Conservation (phyloP, 2,797 vertebrate genomes). For the Microcaecilia unicolor region DNA sequence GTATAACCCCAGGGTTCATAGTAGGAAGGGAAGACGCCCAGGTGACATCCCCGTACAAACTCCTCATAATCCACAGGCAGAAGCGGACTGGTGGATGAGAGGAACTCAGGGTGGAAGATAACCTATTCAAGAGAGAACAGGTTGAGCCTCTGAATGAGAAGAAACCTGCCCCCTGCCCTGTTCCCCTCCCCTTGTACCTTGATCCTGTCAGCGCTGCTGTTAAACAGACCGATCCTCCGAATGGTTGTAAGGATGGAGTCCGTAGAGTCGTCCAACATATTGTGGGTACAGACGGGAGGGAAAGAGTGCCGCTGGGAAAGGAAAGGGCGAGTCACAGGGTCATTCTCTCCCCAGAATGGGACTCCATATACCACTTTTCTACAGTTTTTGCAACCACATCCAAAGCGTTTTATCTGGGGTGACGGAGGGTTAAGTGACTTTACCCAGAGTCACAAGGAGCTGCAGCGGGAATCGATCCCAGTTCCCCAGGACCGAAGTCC, state of each 20-base stretch:
- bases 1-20: slow-evolving; percentile 96
- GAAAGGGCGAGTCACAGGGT: neutral
- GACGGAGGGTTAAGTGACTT: no score
- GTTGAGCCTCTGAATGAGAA: neutral
- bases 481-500: no score
- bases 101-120: slow-evolving; percentile 91
- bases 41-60: slow-evolving; percentile 87
- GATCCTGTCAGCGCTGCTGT: slow-evolving; percentile 75
- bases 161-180: neutral
- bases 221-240: slow-evolving; percentile 82
- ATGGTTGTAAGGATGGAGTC: slow-evolving; percentile 82
- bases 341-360: neutral
- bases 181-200: slow-evolving; percentile 52
- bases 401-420: no score
- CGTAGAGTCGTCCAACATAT: slow-evolving; percentile 84
- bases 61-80: slow-evolving; percentile 93
- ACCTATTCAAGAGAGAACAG: slow-evolving; percentile 49
- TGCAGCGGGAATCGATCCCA: no score
- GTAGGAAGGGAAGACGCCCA: slow-evolving; percentile 90
- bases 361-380: no score
- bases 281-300: slow-evolving; percentile 83
- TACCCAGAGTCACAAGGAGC: no score
- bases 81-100: slow-evolving; percentile 86
- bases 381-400: no score
- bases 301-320: slow-evolving; percentile 64